Conservation (phyloP, 2,888 invertebrate species). For the Nomada flava region DNA sequence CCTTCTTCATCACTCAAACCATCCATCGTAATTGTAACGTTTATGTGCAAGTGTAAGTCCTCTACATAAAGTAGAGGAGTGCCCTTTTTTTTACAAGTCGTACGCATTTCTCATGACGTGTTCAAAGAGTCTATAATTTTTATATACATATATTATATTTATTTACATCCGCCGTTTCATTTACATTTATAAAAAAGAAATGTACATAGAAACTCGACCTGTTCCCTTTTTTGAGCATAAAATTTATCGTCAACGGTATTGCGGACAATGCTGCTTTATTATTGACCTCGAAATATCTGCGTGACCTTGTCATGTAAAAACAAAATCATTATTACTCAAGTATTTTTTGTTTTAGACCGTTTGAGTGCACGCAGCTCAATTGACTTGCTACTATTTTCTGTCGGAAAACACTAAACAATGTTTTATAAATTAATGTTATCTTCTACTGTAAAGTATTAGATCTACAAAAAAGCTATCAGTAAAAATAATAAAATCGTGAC, state of each 20-base stretch:
- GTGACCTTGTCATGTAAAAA: constrained; percentile 85
- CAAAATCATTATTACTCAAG: constrained; percentile 6
- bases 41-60: too few species aligned
- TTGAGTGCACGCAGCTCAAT: too few species aligned
- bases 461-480: too few species aligned
- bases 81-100: constrained; percentile 1
- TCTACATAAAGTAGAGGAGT: too few species aligned
- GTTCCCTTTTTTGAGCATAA: constrained; percentile 6
- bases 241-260: constrained; percentile 77
- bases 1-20: not conserved
- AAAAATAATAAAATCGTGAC: too few species aligned
- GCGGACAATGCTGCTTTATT: constrained; percentile 87
- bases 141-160: constrained; percentile 10
- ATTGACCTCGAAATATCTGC: constrained; percentile 86
- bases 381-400: too few species aligned
- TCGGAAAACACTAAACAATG: too few species aligned
- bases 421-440: too few species aligned
- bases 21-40: not conserved
- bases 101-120: constrained; percentile 3
- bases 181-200: constrained; percentile 22
- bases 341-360: not conserved
- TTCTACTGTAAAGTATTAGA: too few species aligned
- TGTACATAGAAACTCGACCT: constrained; percentile 24
- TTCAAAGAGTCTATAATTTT: not conserved
- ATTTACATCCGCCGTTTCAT: constrained; percentile 41